Evolutionary conservation across 2,113 vertebrate species (phyloP).

Genomic region (Petrocephalus zakoni): DNA sequence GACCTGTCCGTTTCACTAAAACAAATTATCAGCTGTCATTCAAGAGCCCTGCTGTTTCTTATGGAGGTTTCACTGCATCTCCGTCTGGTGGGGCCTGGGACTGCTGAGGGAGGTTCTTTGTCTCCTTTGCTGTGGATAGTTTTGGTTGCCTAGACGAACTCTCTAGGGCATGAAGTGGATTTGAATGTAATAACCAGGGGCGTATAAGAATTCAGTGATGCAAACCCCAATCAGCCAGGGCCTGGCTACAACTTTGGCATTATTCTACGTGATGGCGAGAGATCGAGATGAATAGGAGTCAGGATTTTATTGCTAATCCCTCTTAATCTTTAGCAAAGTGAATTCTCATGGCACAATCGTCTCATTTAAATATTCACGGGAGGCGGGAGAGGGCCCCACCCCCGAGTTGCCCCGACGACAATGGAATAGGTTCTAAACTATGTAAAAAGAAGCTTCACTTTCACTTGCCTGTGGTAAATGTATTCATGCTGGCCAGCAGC

Average conservation of each 20-base stretch:
- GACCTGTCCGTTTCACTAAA: constrained; percentile 34
- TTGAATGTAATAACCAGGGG: constrained; percentile 33
- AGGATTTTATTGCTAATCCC: constrained; percentile 40
- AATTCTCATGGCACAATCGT: constrained; percentile 41
- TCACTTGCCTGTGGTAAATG: constrained; percentile 51
- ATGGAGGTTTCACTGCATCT: neutral
- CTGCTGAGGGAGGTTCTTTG: constrained; percentile 23
- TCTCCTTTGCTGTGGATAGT: constrained; percentile 23
- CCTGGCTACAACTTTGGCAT: constrained; percentile 35
- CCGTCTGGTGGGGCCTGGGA: neutral
- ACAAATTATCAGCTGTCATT: constrained; percentile 34
- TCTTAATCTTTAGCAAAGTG: constrained; percentile 39
- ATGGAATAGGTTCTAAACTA: constrained; percentile 26
- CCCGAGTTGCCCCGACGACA: constrained; percentile 49
- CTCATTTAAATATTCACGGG: constrained; percentile 54
- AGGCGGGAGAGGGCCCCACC: constrained; percentile 39
- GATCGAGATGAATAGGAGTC: constrained; percentile 53
- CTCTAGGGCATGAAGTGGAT: constrained; percentile 40
- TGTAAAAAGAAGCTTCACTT: constrained; percentile 27
- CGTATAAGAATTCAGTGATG: constrained; percentile 47
- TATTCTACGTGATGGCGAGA: constrained; percentile 39
- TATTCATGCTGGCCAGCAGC: constrained; percentile 45
- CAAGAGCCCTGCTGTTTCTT: neutral
- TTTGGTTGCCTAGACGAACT: constrained; percentile 47
- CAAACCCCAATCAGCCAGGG: constrained; percentile 33